Base-by-base conservation (phyloP, 2,888 invertebrate genomes). In the Diarsia mendica region DNA sequence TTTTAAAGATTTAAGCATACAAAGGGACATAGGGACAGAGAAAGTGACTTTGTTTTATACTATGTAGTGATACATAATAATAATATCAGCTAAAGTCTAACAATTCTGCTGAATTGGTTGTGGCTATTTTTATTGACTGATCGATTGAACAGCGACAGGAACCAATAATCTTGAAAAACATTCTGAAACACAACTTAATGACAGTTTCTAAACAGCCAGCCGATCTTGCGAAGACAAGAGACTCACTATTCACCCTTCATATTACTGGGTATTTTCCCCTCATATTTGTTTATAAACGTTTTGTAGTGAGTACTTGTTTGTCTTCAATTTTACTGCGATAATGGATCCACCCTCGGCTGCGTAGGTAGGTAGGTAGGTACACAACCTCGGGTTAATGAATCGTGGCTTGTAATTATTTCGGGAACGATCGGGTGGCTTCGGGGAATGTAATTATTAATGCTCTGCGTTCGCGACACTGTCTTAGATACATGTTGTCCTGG, bases 301-400 rank as follows among this genome's bases (percentile, higher is more conserved):
- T 51, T 55, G 55, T 53, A 49, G 28, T 72, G 70, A 68, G 61
- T 80, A 67, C 49, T 71, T 82, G 81, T 71, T 80, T 82, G 70
- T 65, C 10, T 84, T 84, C 61, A 55, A 80, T 83, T 83, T 60
- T 46, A 55, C 44, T 46, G 28, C 44, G 53, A 83, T 68, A 67
- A 68, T 79, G 49, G 23, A 44, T 64, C 51, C 51, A n/a, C 20
- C 39, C 33, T 23, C 11, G 18, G 51, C 46, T 51, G 63, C 9
- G 51, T 20, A 20, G 61, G 48, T 13, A 82, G 51, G 33, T 51
- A 44, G 18, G 66, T 20, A 20, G 66, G 48, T 13, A 82, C 60
- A 77, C 49, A 69, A 11, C 44, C 53, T 5, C 28, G 64, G 77
- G 66, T 51, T 63, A 58, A 60, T 80, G 73, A 53, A 55, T 71